Evolutionary conservation across 2,113 vertebrate genomes (phyloP).

Genomic region (Rhea americana): DNA sequence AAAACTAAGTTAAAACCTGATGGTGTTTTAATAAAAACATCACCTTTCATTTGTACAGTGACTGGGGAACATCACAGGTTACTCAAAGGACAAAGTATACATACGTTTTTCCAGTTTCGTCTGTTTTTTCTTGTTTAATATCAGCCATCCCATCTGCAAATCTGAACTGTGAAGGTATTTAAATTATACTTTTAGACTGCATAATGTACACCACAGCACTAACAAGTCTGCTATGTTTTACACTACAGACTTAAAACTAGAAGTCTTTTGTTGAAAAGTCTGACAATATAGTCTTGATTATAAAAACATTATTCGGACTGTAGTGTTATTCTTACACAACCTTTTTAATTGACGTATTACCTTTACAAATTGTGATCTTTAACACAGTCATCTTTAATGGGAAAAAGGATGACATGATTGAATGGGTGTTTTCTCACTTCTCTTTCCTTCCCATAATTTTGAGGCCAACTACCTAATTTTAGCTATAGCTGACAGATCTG

Average conservation of each 20-base stretch:
- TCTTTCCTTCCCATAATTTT: not conserved
- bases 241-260: not conserved
- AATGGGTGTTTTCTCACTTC: not conserved
- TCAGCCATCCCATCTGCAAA: conserved; percentile 41
- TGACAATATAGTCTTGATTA: not conserved
- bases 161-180: conserved; percentile 53
- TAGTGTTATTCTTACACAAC: not conserved
- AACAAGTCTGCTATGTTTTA: not conserved
- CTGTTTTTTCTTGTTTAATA: conserved; percentile 56
- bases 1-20: not conserved
- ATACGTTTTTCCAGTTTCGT: conserved; percentile 68
- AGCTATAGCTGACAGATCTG: not conserved
- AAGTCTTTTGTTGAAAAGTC: not conserved
- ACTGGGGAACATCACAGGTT: not conserved
- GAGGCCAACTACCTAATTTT: not conserved
- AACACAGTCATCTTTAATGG: not conserved
- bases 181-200: not conserved
- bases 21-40: not conserved
- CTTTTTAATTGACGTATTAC: not conserved
- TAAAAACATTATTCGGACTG: not conserved
- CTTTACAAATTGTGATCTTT: not conserved
- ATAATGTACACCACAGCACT: not conserved
- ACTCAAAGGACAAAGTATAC: not conserved
- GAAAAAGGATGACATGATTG: not conserved
- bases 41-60: not conserved